phyloP scores from a whole-genome alignment of 2,797 vertebrate genomes.

The Enteromius viviparus region DNA sequence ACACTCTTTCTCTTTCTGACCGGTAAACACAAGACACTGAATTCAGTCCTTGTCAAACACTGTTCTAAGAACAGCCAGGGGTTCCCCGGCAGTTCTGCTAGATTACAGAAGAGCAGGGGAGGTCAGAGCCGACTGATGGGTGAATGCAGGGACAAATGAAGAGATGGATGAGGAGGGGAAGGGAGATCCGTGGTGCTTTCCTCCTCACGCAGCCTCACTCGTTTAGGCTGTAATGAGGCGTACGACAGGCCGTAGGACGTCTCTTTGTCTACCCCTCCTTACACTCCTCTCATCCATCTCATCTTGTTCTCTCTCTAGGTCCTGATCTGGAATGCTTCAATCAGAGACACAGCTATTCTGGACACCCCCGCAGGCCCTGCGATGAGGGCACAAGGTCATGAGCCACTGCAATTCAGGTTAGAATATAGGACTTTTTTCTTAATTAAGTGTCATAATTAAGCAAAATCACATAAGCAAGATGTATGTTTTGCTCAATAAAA shows the following conservation, averaged over 20 bases:
- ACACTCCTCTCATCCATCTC: conserved; percentile 31
- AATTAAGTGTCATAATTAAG: neutral
- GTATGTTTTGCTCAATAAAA: neutral
- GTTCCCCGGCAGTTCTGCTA: conserved; percentile 7
- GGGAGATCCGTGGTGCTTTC: conserved; percentile 23
- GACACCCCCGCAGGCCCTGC: neutral
- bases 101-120: conserved; percentile 19
- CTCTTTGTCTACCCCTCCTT: conserved; percentile 44
- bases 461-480: neutral
- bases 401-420: neutral
- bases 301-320: conserved; percentile 7
- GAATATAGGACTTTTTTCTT: neutral
- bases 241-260: conserved; percentile 50
- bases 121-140: conserved; percentile 33
- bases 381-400: neutral
- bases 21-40: conserved; percentile 27
- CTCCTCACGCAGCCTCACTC: conserved; percentile 47
- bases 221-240: conserved; percentile 50
- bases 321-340: conserved; percentile 16
- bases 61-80: conserved; percentile 33
- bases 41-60: conserved; percentile 20
- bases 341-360: neutral
- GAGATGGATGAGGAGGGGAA: conserved; percentile 35
- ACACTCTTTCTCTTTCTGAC: conserved; percentile 11
- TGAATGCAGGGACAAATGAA: conserved; percentile 49